These are phyloP conservation scores for Damaliscus lunatus DNA, from an alignment of 2,113 vertebrate genomes.

Conservation along the genomic window DNA sequence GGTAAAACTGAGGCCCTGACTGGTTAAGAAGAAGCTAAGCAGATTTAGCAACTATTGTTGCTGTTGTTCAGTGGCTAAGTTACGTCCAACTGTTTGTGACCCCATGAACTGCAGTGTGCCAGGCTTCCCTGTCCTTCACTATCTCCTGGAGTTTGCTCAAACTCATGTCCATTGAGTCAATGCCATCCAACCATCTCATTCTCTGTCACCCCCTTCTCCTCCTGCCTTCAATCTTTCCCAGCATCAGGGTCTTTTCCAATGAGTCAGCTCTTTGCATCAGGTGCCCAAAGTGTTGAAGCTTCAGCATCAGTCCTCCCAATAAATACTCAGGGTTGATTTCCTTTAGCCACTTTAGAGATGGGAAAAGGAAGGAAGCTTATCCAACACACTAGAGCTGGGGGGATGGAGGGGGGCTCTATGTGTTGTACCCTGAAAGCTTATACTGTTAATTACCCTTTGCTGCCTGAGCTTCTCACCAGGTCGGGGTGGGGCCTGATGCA, in stretches of 20 bases:
- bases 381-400: background rate
- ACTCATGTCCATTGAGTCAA: background rate
- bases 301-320: background rate
- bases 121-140: background rate
- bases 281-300: background rate
- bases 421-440: rapidly evolving
- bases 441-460: rapidly evolving
- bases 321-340: background rate
- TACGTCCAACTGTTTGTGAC: background rate
- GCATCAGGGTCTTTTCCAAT: background rate
- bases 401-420: background rate
- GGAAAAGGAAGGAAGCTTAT: background rate
- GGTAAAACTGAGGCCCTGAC: background rate
- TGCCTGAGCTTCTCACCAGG: no score
- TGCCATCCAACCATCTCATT: background rate
- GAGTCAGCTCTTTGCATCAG: background rate
- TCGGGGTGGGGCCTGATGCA: rapidly evolving
- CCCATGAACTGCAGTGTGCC: background rate
- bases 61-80: background rate
- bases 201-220: background rate
- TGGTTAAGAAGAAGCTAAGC: background rate
- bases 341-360: background rate
- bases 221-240: background rate
- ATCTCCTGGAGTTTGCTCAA: background rate
- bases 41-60: background rate